Evolutionary conservation across 2,797 vertebrate genomes (phyloP), one percentile per base, ranked within the genome.

Genomic region (Thunnus albacares): DNA sequence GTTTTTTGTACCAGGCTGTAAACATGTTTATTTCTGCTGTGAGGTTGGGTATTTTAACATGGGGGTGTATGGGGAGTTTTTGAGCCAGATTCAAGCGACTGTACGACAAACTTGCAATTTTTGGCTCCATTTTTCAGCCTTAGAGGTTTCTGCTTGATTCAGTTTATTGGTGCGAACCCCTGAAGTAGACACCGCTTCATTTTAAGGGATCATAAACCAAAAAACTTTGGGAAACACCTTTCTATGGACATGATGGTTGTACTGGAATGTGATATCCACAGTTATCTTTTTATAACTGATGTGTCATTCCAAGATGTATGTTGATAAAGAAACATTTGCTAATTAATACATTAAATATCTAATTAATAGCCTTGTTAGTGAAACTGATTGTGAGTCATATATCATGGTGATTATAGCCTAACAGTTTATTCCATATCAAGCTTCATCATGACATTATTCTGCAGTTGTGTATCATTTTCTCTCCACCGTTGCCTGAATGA

Each of bases 311-410:
- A 33, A 11, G 9, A 20, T 5, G n/a, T 18, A 5, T 35, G 57
- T 26, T 49, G 49, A 71, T 57, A 26, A 20, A 80, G 55, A 74
- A 38, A n/a, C 12, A 41, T 38, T 15, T 3, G 55, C 6, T 62
- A 51, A 74, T 77, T 61, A 67, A 52, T 22, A 4, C 28, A 35
- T 45, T 26, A 43, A 82, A 76, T 30, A 64, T 11, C 35, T 11
- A 49, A 56, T 38, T 58, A 53, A 70, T 55, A 51, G 28, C 17
- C 49, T 68, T 28, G n/a, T 69, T 65, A 73, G 53, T 56, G 6
- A 56, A 45, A 11, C 7, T 51, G 53, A 69, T 18, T 47, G 51
- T 41, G 24, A 56, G 66, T 57, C 11, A 60, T 47, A 4, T 3
- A 22, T 69, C 30, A 45, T 3, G 24, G 24, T 24, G 24, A 24